A percentile compares a stretch with the other conserved stretches of the same genome.
These are phyloP conservation scores for Pseudochirops corinnae DNA, from an alignment of 2,797 vertebrate genomes.

Conservation along the genomic window DNA sequence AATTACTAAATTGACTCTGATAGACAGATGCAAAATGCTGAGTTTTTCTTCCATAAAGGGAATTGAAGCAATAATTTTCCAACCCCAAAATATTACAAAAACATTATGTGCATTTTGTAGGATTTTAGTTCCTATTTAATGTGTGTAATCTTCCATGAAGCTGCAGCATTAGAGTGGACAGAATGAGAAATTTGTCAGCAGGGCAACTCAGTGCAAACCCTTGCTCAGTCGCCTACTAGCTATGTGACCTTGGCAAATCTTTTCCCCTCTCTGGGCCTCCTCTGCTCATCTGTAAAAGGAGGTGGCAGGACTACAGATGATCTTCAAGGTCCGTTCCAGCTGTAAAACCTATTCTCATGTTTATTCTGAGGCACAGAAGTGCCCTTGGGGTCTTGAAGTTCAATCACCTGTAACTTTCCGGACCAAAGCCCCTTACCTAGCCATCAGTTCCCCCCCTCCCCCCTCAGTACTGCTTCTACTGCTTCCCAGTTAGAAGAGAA, in stretches of 20 bases:
- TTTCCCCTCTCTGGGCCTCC: not conserved
- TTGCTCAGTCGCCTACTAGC: not conserved
- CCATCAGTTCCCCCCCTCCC: not conserved
- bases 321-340: not conserved
- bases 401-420: not conserved
- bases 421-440: not conserved
- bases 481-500: not conserved
- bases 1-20: not conserved
- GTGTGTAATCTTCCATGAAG: not conserved
- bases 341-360: not conserved
- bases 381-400: not conserved
- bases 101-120: not conserved
- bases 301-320: not conserved
- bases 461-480: too few relatives aligned
- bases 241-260: not conserved
- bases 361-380: not conserved
- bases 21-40: not conserved
- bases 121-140: not conserved
- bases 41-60: not conserved
- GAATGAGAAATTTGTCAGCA: not conserved
- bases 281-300: not conserved
- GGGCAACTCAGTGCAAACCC: not conserved
- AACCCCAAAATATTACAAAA: not conserved
- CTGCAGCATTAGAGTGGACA: not conserved
- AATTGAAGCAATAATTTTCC: not conserved